Base-by-base conservation (phyloP, 2,797 vertebrate species). In the Phoebastria nigripes region DNA sequence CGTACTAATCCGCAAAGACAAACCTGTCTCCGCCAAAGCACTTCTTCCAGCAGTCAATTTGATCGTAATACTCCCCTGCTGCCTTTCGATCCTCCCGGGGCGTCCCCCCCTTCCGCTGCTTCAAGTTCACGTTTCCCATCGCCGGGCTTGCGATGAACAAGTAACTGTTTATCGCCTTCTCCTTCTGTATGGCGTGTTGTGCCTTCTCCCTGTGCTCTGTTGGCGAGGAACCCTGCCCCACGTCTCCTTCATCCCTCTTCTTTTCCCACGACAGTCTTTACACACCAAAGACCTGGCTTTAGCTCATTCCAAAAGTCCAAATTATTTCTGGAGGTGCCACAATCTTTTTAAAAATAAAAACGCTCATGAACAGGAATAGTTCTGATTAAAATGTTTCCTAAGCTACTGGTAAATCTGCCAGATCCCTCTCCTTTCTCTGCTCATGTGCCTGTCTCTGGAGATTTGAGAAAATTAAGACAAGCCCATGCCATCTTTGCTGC, bases 101-200 rank as follows among this genome's bases (percentile, higher is more conserved):
- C 3, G 0, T 54, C 22, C 18, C 44, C 19, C 19, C 7, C 20
- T 70, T 82, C 31, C 51, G 25, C 28, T 7, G 6, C 42, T 79
- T 35, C 49, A 67, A 41, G 41, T 26, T 83, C 51, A 29, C 1
- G 1, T 70, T 77, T 82, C 58, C 79, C 52, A 47, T 24, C 0
- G 0, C 65, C 1, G 4, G 33, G 51, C 33, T 41, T 5, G 14
- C 1, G 2, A 58, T 28, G 33, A 33, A 33, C 21, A 31, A 77
- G 25, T 33, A 59, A 21, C 20, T 33, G 14, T 52, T 67, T 25
- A 20, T 29, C 1, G 4, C 41, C 1, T n/a, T 33, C 29, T 69
- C 59, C 69, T 54, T 39, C 67, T 1, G 1, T 7, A 4, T 4
- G 15, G 24, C 5, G 3, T 11, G 8, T 3, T 74, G 66, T 21